Conservation (phyloP, 2,888 invertebrate species). For the Drosophila recens region DNA sequence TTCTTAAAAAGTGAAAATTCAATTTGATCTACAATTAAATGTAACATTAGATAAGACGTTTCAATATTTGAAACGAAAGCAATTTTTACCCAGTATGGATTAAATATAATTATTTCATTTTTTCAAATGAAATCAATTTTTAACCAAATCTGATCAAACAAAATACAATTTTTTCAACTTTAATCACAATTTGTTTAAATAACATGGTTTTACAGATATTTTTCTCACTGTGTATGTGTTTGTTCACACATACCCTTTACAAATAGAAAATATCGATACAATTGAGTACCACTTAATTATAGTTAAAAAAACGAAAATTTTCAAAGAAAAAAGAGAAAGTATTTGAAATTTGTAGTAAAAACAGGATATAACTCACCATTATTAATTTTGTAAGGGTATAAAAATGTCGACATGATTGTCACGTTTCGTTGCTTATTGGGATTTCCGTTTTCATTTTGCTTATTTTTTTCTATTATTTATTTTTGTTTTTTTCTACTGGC, state of each 20-base stretch:
- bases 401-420: conserved; percentile 26
- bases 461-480: too few relatives aligned
- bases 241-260: conserved; percentile 3
- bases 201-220: too few relatives aligned
- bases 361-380: not conserved
- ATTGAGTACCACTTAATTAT: not conserved
- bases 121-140: not conserved
- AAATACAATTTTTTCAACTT: not conserved
- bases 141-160: not conserved
- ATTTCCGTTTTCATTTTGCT: conserved; percentile 2
- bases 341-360: not conserved
- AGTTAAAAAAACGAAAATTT: not conserved
- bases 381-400: conserved; percentile 16
- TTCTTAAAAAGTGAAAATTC: not conserved
- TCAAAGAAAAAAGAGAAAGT: not conserved
- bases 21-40: not conserved
- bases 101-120: too few relatives aligned
- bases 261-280: not conserved
- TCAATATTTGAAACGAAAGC: too few relatives aligned
- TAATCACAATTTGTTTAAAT: not conserved
- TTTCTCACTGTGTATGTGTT: conserved; percentile 11
- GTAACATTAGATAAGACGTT: not conserved
- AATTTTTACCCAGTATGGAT: too few relatives aligned
- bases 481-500: conserved; percentile 25
- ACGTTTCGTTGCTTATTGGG: not conserved